Evolutionary conservation across 2,888 invertebrate species (phyloP).

Genomic region (Bimastos eiseni): DNA sequence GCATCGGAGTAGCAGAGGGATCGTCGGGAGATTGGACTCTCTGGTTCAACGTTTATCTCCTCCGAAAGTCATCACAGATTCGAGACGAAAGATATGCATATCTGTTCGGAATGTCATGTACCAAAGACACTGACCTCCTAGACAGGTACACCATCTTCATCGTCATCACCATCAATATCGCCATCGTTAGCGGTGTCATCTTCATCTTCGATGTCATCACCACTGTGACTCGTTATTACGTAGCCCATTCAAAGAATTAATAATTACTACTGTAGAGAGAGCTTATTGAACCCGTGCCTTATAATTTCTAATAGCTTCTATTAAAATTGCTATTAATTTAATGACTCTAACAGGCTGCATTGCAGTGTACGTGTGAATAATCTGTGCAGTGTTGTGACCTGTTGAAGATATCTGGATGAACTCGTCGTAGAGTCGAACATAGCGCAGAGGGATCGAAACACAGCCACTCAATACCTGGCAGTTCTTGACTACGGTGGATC

Average conservation of each 20-base stretch:
- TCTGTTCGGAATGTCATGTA: slow-evolving; percentile 25
- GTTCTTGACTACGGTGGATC: slow-evolving; percentile 27
- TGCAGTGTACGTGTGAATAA: neutral
- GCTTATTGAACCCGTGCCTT: too few species aligned
- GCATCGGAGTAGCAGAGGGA: slow-evolving; percentile 30
- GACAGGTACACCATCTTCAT: neutral
- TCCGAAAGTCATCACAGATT: slow-evolving; percentile 18
- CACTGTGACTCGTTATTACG: too few species aligned
- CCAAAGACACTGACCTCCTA: neutral
- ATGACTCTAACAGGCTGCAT: neutral
- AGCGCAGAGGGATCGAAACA: slow-evolving; percentile 22
- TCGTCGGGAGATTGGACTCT: neutral
- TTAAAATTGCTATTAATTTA: neutral
- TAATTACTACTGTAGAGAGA: too few species aligned
- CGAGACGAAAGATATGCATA: slow-evolving; percentile 28
- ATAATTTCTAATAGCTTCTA: neutral
- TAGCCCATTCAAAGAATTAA: too few species aligned
- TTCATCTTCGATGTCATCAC: neutral
- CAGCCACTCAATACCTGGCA: slow-evolving; percentile 30
- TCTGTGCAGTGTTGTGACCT: neutral
- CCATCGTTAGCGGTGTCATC: too few species aligned
- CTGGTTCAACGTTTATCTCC: slow-evolving; percentile 24
- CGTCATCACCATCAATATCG: too few species aligned
- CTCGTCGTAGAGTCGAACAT: neutral
- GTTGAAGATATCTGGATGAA: neutral